Evolutionary conservation across 1,140 invertebrate species (phyloP), one percentile per base, ranked within the genome.

Genomic region (Mamestra configurata): DNA sequence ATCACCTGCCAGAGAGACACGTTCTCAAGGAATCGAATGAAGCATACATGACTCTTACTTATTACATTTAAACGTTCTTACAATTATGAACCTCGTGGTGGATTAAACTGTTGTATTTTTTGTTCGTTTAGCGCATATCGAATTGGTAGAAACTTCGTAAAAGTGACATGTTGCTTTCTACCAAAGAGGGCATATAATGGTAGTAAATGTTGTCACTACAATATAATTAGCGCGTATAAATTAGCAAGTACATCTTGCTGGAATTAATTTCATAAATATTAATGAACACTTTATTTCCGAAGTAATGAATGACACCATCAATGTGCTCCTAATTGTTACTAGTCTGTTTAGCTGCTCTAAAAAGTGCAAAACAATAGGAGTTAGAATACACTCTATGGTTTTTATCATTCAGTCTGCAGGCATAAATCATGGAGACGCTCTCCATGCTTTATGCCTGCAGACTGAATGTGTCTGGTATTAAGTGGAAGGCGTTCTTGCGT

Each of bases 1-100:
- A 71, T 53, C 68, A 71, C 68, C 68, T 71, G 68, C 68, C 10
- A 31, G 46, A 71, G 18, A 18, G 68, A 53, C 68, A 71, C 24
- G 68, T 71, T 51, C 46, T 49, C 40, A 49, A 27, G n/a, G 20
- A 46, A 27, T 46, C 20, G 22, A 70, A 46, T 68, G 22, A 46
- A 49, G 40, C 49, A 49, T 24, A 70, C 22, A 70, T 40, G 35
- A 66, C 35, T 70, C 20, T 49, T 24, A 68, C 24, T 24, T 24
- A 68, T 20, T 24, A 11, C 24, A 51, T 71, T 51, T 71, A 35
- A 71, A 51, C 46, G 40, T 46, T 5, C 27, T 20, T 46, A 24
- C 40, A 46, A 46, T 68, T 46, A 68, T 15, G 18, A 27, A 70
- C 40, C 43, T 49, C 22, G 18, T 37, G 40, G 22, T 6, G 40